phyloP scores from a whole-genome alignment of 2,797 vertebrate species.

The Decapterus maruadsi region DNA sequence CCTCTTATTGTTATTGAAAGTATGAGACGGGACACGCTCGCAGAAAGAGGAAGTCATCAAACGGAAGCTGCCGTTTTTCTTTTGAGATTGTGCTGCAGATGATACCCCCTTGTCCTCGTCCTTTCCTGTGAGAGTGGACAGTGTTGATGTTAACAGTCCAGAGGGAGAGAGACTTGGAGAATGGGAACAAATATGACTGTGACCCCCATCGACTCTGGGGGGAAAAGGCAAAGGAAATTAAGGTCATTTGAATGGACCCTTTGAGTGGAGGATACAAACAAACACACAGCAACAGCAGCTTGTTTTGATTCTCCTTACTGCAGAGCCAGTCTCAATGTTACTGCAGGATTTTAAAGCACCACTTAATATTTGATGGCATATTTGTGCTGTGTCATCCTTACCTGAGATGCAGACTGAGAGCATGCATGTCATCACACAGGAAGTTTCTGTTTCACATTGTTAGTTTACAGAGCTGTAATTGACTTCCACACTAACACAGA shows the following conservation, averaged over 20 bases:
- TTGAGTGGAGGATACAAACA: constrained; percentile 49
- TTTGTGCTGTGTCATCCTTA: no score
- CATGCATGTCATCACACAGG: no score
- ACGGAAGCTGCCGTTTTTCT: constrained; percentile 59
- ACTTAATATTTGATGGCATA: neutral
- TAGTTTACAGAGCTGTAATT: no score
- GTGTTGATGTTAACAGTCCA: constrained; percentile 56
- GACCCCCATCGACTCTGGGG: constrained; percentile 30
- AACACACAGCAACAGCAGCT: constrained; percentile 18
- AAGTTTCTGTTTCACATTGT: no score
- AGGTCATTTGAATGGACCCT: constrained; percentile 42
- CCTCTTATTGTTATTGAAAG: constrained; percentile 71
- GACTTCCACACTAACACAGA: no score
- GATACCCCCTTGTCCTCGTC: constrained; percentile 27
- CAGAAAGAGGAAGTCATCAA: constrained; percentile 50
- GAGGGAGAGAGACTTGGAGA: constrained; percentile 47
- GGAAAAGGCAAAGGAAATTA: constrained; percentile 57
- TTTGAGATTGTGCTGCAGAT: constrained; percentile 41
- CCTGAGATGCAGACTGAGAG: no score
- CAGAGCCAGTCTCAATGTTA: neutral
- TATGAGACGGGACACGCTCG: constrained; percentile 49
- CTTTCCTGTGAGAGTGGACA: constrained; percentile 34
- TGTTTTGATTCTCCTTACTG: constrained; percentile 4
- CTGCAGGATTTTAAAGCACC: neutral
- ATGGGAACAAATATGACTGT: constrained; percentile 53